phyloP scores from a whole-genome alignment of 2,888 invertebrate species.

The Mythimna ferrago region DNA sequence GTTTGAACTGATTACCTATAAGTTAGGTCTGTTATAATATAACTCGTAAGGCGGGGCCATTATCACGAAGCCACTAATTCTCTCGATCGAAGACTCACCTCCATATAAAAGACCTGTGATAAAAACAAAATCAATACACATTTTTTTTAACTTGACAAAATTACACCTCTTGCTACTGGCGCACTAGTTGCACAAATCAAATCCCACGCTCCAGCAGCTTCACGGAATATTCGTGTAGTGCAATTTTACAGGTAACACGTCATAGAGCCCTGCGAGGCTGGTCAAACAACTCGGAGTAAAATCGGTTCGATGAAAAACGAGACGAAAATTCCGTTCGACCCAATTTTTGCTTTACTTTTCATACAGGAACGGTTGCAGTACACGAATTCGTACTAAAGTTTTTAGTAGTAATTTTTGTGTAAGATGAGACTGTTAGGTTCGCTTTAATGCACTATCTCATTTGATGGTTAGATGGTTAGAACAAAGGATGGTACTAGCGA shows the following conservation, averaged over 20 bases:
- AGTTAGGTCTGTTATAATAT: too few relatives aligned
- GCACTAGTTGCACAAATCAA: conserved; percentile 1
- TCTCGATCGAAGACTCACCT: too few relatives aligned
- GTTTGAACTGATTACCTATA: too few relatives aligned
- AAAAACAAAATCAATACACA: background rate
- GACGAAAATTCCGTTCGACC: background rate
- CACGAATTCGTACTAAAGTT: background rate
- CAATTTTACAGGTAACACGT: conserved; percentile 18
- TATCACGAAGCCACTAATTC: too few relatives aligned
- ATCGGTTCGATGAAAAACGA: conserved; percentile 22
- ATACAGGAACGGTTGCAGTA: background rate
- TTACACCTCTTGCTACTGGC: background rate
- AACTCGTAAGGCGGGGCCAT: too few relatives aligned
- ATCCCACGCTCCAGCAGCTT: conserved; percentile 9
- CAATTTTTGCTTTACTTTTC: conserved; percentile 12
- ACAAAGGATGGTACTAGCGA: too few relatives aligned
- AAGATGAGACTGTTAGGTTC: too few relatives aligned
- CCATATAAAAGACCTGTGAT: background rate
- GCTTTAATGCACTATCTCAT: too few relatives aligned
- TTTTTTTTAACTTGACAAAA: too few relatives aligned
- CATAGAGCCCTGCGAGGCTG: conserved; percentile 5
- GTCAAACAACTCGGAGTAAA: conserved; percentile 28
- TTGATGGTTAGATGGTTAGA: too few relatives aligned
- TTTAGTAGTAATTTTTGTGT: background rate
- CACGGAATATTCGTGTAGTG: background rate